phyloP scores from a whole-genome alignment of 1,140 invertebrate species.

The Euglossa dilemma region DNA sequence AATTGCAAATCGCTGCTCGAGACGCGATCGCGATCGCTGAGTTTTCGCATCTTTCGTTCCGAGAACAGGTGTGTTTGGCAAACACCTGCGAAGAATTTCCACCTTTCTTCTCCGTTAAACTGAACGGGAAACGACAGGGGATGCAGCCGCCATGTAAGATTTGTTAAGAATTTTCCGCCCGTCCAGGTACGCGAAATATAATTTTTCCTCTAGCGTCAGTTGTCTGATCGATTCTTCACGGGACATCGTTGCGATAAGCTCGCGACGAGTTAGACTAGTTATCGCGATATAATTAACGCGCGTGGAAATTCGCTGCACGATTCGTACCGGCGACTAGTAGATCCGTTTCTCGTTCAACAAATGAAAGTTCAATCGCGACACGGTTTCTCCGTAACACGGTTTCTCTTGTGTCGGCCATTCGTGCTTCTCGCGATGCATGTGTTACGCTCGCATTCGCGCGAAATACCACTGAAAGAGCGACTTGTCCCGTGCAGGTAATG shows the following conservation, averaged over 20 bases:
- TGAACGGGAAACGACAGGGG: not conserved
- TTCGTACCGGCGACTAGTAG: not conserved
- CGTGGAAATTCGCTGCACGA: not conserved
- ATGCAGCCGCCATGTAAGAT: too few species aligned
- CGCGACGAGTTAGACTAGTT: too few species aligned
- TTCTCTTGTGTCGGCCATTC: constrained; percentile 57
- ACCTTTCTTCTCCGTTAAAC: too few species aligned
- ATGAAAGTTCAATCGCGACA: constrained; percentile 74
- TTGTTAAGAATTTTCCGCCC: too few species aligned
- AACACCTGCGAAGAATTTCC: not conserved
- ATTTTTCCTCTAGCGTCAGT: too few species aligned
- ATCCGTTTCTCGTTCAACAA: constrained; percentile 48
- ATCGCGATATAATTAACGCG: not conserved
- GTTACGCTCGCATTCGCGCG: not conserved
- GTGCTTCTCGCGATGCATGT: not conserved
- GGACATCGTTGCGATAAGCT: too few species aligned
- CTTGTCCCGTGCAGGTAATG: constrained; percentile 74
- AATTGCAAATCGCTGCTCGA: not conserved
- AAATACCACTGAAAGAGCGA: not conserved
- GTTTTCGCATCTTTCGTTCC: not conserved
- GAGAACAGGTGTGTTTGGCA: too few species aligned
- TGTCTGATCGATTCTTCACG: too few species aligned
- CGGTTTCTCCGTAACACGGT: constrained; percentile 72
- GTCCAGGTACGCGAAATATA: too few species aligned
- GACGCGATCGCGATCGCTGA: not conserved